phyloP scores from a whole-genome alignment of 2,888 invertebrate species.

The Doris montereyensis region DNA sequence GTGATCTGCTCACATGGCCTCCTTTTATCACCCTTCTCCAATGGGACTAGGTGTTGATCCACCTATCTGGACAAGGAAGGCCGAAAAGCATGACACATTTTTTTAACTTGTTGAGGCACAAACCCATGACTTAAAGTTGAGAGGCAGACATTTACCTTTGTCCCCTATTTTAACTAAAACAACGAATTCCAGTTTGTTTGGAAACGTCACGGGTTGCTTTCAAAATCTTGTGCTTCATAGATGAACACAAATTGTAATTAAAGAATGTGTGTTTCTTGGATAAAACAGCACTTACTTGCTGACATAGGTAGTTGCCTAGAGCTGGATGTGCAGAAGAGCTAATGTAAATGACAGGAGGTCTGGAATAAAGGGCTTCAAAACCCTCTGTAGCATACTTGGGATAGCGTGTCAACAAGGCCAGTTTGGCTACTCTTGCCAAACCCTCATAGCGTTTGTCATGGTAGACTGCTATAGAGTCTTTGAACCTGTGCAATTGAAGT shows the following conservation, averaged over 20 bases:
- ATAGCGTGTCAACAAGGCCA: conserved; percentile 86
- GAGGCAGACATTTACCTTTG: too few relatives aligned
- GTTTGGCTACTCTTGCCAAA: conserved; percentile 84
- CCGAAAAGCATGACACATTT: too few relatives aligned
- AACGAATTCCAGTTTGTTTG: too few relatives aligned
- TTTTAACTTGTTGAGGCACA: too few relatives aligned
- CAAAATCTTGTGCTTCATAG: too few relatives aligned
- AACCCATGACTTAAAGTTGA: too few relatives aligned
- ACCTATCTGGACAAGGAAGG: too few relatives aligned
- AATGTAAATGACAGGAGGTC: conserved; percentile 82
- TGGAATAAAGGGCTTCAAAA: conserved; percentile 84
- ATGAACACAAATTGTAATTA: not conserved
- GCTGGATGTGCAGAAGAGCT: conserved; percentile 72
- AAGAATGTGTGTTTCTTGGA: not conserved
- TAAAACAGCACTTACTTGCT: conserved; percentile 69
- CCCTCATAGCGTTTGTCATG: conserved; percentile 92
- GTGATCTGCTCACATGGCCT: too few relatives aligned
- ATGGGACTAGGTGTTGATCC: too few relatives aligned
- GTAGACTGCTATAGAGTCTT: conserved; percentile 87
- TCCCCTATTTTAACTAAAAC: not conserved
- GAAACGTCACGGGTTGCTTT: too few relatives aligned
- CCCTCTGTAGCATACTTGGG: conserved; percentile 87
- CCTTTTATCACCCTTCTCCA: too few relatives aligned
- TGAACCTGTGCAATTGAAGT: conserved; percentile 80
- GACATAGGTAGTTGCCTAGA: conserved; percentile 70